Evolutionary conservation across 2,113 vertebrate genomes (phyloP), one percentile per base, ranked within the genome.

Genomic region (Pithys albifrons): DNA sequence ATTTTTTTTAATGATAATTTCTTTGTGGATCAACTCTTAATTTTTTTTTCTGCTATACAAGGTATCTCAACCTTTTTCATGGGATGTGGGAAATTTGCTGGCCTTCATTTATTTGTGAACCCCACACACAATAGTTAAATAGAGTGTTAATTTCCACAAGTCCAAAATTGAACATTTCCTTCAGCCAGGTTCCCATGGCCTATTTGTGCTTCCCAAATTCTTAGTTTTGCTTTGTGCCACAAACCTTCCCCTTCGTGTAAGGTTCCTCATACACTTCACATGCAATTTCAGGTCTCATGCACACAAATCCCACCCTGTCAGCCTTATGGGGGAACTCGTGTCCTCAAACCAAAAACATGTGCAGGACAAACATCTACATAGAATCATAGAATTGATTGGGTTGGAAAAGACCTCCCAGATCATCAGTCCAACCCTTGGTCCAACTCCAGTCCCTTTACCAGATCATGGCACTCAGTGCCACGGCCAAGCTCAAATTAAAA

Each of bases 311-410:
- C 67, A 81, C 41, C 27, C 37, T 31, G 12, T 8, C 35, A 57
- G 48, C 2, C 3, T 58, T 45, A 33, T 1, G 12, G 55, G n/a
- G 23, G 31, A 75, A 79, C 54, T n/a, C n/a, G 22, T 1, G 3
- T 45, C 48, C 65, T 66, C 0, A 0, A 75, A 85, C 6, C 1
- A 2, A 81, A 81, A 81, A 12, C 11, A 14, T 1, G 6, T 25
- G 33, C 51, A 67, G 24, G 52, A 71, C 51, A 37, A 14, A 83
- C 69, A 33, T 43, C 65, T 64, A 33, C 29, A 41, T 5, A 41
- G 41, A 41, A 41, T 41, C 41, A 41, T 14, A 41, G 41, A 41
- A 13, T 41, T 12, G 41, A 41, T 14, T 41, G 41, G 41, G 41
- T 41, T 41, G 41, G 41, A 41, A 41, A 41, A 41, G 41, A 41